Evolutionary conservation across 2,888 invertebrate species (phyloP).

Genomic region (Limnephilus lunatus): DNA sequence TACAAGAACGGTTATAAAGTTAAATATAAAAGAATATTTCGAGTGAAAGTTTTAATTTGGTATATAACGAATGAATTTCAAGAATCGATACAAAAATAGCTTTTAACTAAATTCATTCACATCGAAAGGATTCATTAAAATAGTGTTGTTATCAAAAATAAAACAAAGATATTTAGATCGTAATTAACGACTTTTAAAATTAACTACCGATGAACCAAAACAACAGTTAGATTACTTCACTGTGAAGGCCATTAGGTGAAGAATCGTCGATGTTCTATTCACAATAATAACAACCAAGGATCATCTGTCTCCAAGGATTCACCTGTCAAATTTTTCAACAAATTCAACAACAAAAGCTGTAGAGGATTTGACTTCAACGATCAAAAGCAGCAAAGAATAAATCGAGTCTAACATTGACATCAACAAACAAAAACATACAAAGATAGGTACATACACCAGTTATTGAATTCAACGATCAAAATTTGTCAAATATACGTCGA

Average conservation of each 20-base stretch:
- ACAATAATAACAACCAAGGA: neutral
- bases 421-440: neutral
- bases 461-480: neutral
- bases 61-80: neutral
- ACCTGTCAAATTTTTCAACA: no score
- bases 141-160: neutral
- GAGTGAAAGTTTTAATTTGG: neutral
- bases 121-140: neutral
- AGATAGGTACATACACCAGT: neutral
- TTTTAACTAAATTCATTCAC: neutral
- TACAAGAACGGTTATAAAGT: neutral
- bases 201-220: neutral
- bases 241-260: neutral
- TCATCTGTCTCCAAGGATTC: neutral
- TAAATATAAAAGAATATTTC: neutral
- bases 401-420: neutral
- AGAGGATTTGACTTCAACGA: no score
- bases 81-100: neutral
- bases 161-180: neutral
- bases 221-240: neutral
- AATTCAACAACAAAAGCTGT: no score
- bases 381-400: no score
- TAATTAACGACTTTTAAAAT: neutral
- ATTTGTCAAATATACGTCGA: neutral
- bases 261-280: neutral